Evolutionary conservation across 2,797 vertebrate genomes (phyloP).

Genomic region (Amphiprion clarkii): DNA sequence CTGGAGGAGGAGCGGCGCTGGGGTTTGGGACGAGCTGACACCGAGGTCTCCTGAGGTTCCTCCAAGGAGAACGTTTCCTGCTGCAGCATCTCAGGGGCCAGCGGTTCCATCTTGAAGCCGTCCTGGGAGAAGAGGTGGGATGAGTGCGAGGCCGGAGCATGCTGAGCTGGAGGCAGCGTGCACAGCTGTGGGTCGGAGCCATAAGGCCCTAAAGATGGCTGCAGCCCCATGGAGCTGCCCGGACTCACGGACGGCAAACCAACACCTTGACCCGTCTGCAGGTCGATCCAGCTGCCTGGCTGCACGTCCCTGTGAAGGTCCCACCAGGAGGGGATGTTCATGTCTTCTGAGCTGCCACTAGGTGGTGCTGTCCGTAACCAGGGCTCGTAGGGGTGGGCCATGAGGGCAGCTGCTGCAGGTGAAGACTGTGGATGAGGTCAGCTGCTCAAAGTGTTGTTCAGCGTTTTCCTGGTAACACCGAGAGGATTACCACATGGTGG

Average conservation of each 20-base stretch:
- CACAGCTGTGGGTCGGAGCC: slow-evolving; percentile 92
- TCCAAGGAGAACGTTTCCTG: slow-evolving; percentile 86
- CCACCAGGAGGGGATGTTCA: slow-evolving; percentile 93
- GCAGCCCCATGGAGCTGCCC: slow-evolving; percentile 87
- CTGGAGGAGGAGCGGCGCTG: slow-evolving; percentile 90
- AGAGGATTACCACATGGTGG: slow-evolving; percentile 76
- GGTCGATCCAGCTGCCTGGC: slow-evolving; percentile 92
- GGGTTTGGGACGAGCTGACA: slow-evolving; percentile 87
- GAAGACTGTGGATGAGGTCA: slow-evolving; percentile 35
- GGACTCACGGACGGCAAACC: slow-evolving; percentile 82
- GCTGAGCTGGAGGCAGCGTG: slow-evolving; percentile 84
- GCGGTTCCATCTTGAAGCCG: slow-evolving; percentile 89
- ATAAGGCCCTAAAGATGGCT: slow-evolving; percentile 88
- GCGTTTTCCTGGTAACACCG: slow-evolving; percentile 26
- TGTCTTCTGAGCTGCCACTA: slow-evolving; percentile 88
- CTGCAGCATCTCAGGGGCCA: slow-evolving; percentile 86
- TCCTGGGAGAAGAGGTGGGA: slow-evolving; percentile 88
- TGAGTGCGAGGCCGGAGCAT: slow-evolving; percentile 82
- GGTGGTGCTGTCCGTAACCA: slow-evolving; percentile 92
- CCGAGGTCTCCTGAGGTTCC: slow-evolving; percentile 83
- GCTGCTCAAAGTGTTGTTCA: slow-evolving; percentile 45
- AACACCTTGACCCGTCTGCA: slow-evolving; percentile 85
- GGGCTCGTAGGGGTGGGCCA: slow-evolving; percentile 95
- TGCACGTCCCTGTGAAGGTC: slow-evolving; percentile 90
- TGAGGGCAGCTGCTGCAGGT: slow-evolving; percentile 72